phyloP scores from a whole-genome alignment of 2,113 vertebrate species.

The Neopipo cinnamomea region DNA sequence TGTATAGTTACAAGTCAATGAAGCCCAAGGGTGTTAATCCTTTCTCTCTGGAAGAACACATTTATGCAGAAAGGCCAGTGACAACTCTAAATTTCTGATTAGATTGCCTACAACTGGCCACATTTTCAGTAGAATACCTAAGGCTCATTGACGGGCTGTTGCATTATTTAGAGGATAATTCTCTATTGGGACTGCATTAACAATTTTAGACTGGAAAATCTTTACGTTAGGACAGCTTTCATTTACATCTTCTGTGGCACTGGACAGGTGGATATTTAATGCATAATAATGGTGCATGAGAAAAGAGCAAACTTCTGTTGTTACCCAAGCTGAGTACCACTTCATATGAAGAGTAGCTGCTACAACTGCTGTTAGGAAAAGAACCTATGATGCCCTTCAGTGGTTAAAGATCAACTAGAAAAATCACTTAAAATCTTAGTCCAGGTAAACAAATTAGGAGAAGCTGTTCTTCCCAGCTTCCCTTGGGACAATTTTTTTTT shows the following conservation, averaged over 20 bases:
- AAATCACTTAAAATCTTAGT: not conserved
- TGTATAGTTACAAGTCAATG: not conserved
- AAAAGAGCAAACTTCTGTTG: not conserved
- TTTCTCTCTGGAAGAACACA: not conserved
- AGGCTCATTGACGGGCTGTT: not conserved
- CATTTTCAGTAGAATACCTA: not conserved
- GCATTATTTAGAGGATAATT: not conserved
- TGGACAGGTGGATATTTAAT: not conserved
- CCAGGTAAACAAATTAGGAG: not conserved
- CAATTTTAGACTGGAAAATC: not conserved
- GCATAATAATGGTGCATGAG: not conserved
- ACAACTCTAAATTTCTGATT: not conserved
- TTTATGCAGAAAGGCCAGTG: not conserved
- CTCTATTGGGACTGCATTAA: not conserved
- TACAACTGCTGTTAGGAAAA: not conserved
- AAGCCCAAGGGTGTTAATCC: not conserved
- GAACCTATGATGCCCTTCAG: not conserved
- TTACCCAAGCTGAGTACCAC: not conserved
- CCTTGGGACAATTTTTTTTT: not conserved
- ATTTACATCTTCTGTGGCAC: not conserved
- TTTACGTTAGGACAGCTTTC: not conserved
- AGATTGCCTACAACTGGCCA: not conserved
- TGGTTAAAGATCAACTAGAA: not conserved
- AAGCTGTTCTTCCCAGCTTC: not conserved
- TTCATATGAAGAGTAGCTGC: not conserved